Conservation (phyloP, 2,888 invertebrate genomes). For the Slavum lentiscoides region DNA sequence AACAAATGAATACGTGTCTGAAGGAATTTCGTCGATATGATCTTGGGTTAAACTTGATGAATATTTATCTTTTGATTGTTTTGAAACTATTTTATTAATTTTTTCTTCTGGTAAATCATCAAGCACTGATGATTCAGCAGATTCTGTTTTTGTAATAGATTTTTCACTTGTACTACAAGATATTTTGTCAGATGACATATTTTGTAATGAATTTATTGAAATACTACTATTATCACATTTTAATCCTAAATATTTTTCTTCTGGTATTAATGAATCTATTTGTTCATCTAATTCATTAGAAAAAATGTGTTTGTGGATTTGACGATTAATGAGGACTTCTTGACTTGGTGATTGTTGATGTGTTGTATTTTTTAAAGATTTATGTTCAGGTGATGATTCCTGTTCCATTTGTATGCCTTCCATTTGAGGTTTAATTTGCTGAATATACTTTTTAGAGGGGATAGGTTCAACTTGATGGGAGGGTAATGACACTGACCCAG, state of each 20-base stretch:
- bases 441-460: constrained; percentile 37
- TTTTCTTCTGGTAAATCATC: constrained; percentile 51
- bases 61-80: constrained; percentile 48
- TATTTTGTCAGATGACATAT: constrained; percentile 11
- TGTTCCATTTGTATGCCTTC: constrained; percentile 59
- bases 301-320: constrained; percentile 58
- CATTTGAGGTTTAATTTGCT: constrained; percentile 45
- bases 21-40: constrained; percentile 44
- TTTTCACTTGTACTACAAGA: constrained; percentile 27
- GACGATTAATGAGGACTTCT: constrained; percentile 56
- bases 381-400: constrained; percentile 63
- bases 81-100: constrained; percentile 42
- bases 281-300: constrained; percentile 57
- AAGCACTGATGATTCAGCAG: constrained; percentile 34
- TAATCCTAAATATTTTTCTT: constrained; percentile 56
- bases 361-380: constrained; percentile 58
- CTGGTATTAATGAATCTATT: constrained; percentile 57
- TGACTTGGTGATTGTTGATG: constrained; percentile 57
- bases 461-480: constrained; percentile 6
- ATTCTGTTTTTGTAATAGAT: constrained; percentile 48
- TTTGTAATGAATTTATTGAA: constrained; percentile 18
- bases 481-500: constrained; percentile 43
- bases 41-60: constrained; percentile 42
- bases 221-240: constrained; percentile 32
- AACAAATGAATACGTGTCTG: constrained; percentile 18